Evolutionary conservation across 2,888 invertebrate genomes (phyloP).

Genomic region (Campoletis raptor): DNA sequence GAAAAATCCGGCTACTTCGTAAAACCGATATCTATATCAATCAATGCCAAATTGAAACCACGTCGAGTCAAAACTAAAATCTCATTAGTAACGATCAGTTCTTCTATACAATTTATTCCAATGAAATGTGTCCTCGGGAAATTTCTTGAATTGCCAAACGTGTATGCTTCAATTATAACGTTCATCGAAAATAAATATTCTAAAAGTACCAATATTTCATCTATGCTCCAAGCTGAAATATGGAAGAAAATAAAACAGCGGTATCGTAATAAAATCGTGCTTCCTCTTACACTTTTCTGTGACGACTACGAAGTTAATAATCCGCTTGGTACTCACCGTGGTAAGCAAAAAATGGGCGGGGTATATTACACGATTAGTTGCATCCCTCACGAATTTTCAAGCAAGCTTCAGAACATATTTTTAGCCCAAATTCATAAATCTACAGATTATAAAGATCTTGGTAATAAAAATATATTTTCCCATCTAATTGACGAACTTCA

Average conservation of each 20-base stretch:
- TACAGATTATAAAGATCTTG: slow-evolving; percentile 72
- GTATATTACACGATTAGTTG: slow-evolving; percentile 69
- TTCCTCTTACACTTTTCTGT: slow-evolving; percentile 67
- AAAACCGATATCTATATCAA: slow-evolving; percentile 29
- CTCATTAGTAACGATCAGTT: slow-evolving; percentile 32
- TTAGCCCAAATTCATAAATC: slow-evolving; percentile 72
- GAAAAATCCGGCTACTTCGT: slow-evolving; percentile 34
- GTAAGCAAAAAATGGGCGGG: slow-evolving; percentile 66
- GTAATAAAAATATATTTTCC: slow-evolving; percentile 72
- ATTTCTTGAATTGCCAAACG: slow-evolving; percentile 70
- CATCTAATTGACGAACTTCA: slow-evolving; percentile 72
- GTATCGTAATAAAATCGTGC: slow-evolving; percentile 53
- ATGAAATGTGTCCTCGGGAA: slow-evolving; percentile 55
- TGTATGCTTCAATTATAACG: slow-evolving; percentile 60
- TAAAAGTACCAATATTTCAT: slow-evolving; percentile 59
- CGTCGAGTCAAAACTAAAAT: slow-evolving; percentile 26
- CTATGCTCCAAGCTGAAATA: slow-evolving; percentile 62
- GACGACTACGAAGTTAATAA: slow-evolving; percentile 70
- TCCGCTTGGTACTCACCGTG: slow-evolving; percentile 63
- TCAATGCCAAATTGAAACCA: slow-evolving; percentile 42
- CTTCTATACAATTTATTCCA: slow-evolving; percentile 41
- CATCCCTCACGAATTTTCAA: slow-evolving; percentile 65
- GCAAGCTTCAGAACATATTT: slow-evolving; percentile 71
- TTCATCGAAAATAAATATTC: slow-evolving; percentile 57
- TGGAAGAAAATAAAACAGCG: slow-evolving; percentile 60